Evolutionary conservation across 53 echinoderm and acorn worm species (phyloP).

Genomic region (Stichopus horrens): DNA sequence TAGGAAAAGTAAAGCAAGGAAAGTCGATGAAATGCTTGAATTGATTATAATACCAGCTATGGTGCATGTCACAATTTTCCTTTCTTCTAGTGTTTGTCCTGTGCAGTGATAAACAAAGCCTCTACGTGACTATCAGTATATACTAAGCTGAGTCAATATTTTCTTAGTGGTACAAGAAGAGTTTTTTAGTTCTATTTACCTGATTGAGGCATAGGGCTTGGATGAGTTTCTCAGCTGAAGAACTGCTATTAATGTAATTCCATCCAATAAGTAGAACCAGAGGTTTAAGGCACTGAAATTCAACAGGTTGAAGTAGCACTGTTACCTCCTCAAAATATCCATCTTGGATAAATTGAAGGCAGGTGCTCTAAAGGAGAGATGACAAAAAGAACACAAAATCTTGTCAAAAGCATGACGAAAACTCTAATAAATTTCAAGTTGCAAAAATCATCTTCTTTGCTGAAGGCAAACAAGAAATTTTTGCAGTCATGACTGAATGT

Average conservation of each 20-base stretch:
- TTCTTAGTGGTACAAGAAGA: background rate
- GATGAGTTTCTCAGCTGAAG: slow-evolving; percentile 67
- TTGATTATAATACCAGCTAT: no score
- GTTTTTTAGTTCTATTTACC: slow-evolving; percentile 36
- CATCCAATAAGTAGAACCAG: slow-evolving; percentile 88
- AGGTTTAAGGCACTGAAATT: slow-evolving; percentile 77
- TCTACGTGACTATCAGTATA: no score
- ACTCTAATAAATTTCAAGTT: background rate
- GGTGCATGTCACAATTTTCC: no score
- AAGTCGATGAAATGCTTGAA: no score
- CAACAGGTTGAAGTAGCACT: slow-evolving; percentile 60
- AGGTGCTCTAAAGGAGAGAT: slow-evolving; percentile 55
- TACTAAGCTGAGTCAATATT: no score
- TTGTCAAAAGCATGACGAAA: background rate
- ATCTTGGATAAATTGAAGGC: slow-evolving; percentile 72
- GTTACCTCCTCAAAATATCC: slow-evolving; percentile 77
- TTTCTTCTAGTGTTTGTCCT: no score
- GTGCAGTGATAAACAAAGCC: no score
- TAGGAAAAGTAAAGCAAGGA: no score
- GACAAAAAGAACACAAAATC: background rate
- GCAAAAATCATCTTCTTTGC: background rate
- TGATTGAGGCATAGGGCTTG: slow-evolving; percentile 62
- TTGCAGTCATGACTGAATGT: no score
- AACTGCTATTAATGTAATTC: slow-evolving; percentile 69
- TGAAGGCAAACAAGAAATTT: no score